These are phyloP conservation scores for Drosophila tani DNA, from an alignment of 1,140 invertebrate species.

Conservation along the genomic window DNA sequence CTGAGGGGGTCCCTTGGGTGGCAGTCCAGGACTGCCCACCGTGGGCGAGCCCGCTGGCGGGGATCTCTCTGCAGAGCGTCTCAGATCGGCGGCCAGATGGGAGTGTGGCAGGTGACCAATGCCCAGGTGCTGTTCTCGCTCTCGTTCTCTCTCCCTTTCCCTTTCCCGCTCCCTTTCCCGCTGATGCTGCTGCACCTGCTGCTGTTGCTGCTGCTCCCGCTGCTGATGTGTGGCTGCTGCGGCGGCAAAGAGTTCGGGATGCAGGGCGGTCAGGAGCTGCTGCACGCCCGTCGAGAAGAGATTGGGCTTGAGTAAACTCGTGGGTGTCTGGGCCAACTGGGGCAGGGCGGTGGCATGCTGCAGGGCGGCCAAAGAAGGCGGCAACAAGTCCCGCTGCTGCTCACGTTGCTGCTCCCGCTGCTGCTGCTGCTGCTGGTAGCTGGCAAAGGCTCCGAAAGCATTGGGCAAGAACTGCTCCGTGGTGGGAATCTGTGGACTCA, in stretches of 20 bases:
- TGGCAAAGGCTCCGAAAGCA: slow-evolving; percentile 77
- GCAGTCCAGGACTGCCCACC: slow-evolving; percentile 58
- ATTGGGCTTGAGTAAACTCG: slow-evolving; percentile 84
- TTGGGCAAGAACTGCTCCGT: slow-evolving; percentile 84
- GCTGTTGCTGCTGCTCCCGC: slow-evolving; percentile 60
- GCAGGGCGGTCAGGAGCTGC: slow-evolving; percentile 78
- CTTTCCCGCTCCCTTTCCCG: slow-evolving; percentile 26
- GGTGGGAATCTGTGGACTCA: slow-evolving; percentile 93
- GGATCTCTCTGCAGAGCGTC: slow-evolving; percentile 65
- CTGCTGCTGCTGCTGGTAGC: slow-evolving; percentile 73
- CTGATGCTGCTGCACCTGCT: slow-evolving; percentile 52
- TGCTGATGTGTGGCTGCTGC: slow-evolving; percentile 81
- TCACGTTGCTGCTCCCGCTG: slow-evolving; percentile 59
- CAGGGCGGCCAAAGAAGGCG: slow-evolving; percentile 62
- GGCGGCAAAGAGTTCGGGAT: slow-evolving; percentile 81
- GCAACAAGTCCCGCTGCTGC: slow-evolving; percentile 56
- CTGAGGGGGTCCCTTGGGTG: slow-evolving; percentile 52
- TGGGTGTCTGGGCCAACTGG: slow-evolving; percentile 74
- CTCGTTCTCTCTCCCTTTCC: slow-evolving; percentile 42
- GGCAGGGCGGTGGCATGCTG: slow-evolving; percentile 73
- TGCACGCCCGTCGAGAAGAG: slow-evolving; percentile 83
- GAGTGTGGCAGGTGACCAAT: slow-evolving; percentile 62
- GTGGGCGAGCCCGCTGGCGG: slow-evolving; percentile 55
- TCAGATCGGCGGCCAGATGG: slow-evolving; percentile 63
- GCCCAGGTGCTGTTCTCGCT: slow-evolving; percentile 37